Evolutionary conservation across 2,888 invertebrate species (phyloP), one percentile per base, ranked within the genome.

Genomic region (Agrochola lota): DNA sequence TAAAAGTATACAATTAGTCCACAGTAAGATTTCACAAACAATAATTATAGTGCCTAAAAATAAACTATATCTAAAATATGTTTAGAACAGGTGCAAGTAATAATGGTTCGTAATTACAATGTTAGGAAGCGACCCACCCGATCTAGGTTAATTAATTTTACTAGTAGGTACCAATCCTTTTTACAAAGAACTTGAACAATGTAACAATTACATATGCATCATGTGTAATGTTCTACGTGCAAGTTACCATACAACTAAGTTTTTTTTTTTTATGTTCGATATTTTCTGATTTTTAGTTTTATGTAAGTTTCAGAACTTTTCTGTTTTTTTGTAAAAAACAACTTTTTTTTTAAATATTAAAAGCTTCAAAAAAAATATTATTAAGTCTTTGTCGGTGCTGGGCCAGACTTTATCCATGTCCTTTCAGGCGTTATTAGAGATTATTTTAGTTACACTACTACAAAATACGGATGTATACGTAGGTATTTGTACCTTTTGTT

Each of bases 131-230:
- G n/a, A n/a, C n/a, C n/a, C n/a, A n/a, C n/a, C n/a, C n/a, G n/a
- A n/a, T n/a, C n/a, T n/a, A n/a, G n/a, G n/a, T n/a, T n/a, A n/a
- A n/a, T n/a, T n/a, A n/a, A n/a, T n/a, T n/a, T 63, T 64, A 64
- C 15, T 15, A 64, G 7, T 52, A 15, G 15, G 15, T 46, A 46
- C 52, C 4, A 17, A 15, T 17, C 3, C 1, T 64, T 52, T 57
- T 62, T 57, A 52, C 55, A 72, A 55, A 73, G 2, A 46, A 20
- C n/a, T 26, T 52, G 1, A 59, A 80, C 52, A 78, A 55, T 26
- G 23, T 20, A 62, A 62, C 62, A 57, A 80, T 55, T 80, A 35
- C 52, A 62, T 35, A 49, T 55, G 62, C 80, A 55, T 57, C 80
- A 55, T 57, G 55, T 63, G 3, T 55, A 17, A 62, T 71, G 9